Evolutionary conservation across 2,797 vertebrate species (phyloP), one percentile per base, ranked within the genome.

Genomic region (Notamacropus eugenii): DNA sequence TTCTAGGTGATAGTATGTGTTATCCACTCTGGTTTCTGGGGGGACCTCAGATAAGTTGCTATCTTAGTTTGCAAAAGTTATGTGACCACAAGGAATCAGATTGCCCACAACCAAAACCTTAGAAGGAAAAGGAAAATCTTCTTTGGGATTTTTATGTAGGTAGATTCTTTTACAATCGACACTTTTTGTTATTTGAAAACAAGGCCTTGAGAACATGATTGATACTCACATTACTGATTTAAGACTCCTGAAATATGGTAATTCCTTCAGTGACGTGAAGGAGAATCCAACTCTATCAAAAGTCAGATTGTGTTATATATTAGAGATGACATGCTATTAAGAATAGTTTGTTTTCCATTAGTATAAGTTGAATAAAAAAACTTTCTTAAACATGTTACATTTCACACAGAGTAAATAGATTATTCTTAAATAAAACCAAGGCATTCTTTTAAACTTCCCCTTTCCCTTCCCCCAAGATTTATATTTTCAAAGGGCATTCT

Each of bases 201-300:
- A 90, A 93, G 24, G 40, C 93, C 93, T 94, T n/a, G 55, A 90
- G 28, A 93, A 62, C 46, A 55, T 91, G 31, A 55, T 91, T 29
- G 52, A 92, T 58, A 52, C 90, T 96, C n/a, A 0, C 67, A 0
- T 0, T 5, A 5, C 50, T 90, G 52, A 90, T 57, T 91, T 91
- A 67, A 29, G 74, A 92, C 59, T 94, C 52, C 50, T 92, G 31
- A 58, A 52, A 27, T 94, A 8, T 57, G 67, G 91, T 90, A 13
- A 46, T 94, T 93, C 87, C 52, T 46, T 91, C 92, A 40, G 13
- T 22, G 50, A 57, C 50, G 40, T 96, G 94, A 55, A 59, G 31
- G 62, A 93, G 94, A 94, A 91, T 94, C 12, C 57, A 54, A 28
- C 29, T 19, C 90, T 92, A 54, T 96, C 54, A 91, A 94, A 95